phyloP scores from a whole-genome alignment of 2,888 invertebrate genomes.

The Acrocyrtus sp. region DNA sequence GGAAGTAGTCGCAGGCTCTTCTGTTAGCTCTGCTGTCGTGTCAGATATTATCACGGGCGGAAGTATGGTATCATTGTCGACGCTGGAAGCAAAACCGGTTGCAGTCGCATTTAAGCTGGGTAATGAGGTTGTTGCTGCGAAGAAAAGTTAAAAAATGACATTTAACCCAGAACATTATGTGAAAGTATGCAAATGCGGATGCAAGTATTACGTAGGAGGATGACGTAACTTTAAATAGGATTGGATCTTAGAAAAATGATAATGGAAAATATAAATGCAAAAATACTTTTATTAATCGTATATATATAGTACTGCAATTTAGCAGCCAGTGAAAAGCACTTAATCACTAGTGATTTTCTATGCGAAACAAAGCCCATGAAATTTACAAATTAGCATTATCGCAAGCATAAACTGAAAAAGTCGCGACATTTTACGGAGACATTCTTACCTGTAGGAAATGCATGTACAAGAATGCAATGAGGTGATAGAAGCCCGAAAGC shows the following conservation, averaged over 20 bases:
- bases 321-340: too few species aligned
- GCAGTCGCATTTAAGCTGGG: background rate
- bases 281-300: background rate
- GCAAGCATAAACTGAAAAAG: slow-evolving; percentile 23
- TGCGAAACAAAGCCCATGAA: background rate
- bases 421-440: background rate
- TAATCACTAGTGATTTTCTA: slow-evolving; percentile 3
- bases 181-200: too few species aligned
- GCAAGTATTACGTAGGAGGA: too few species aligned
- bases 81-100: background rate
- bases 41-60: background rate
- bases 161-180: too few species aligned
- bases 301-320: background rate
- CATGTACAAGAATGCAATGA: slow-evolving; percentile 15
- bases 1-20: slow-evolving; percentile 31
- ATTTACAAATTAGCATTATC: background rate
- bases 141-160: background rate
- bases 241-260: background rate
- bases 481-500: slow-evolving; percentile 19
- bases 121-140: background rate
- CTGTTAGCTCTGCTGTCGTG: slow-evolving; percentile 18
- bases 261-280: background rate
- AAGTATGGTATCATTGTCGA: background rate
- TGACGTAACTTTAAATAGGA: too few species aligned
- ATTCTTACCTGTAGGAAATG: slow-evolving; percentile 39